A percentile compares a stretch with the other conserved stretches of the same genome.
Conservation (phyloP, 2,113 vertebrate species). For the Benitochromis conjunctus region DNA sequence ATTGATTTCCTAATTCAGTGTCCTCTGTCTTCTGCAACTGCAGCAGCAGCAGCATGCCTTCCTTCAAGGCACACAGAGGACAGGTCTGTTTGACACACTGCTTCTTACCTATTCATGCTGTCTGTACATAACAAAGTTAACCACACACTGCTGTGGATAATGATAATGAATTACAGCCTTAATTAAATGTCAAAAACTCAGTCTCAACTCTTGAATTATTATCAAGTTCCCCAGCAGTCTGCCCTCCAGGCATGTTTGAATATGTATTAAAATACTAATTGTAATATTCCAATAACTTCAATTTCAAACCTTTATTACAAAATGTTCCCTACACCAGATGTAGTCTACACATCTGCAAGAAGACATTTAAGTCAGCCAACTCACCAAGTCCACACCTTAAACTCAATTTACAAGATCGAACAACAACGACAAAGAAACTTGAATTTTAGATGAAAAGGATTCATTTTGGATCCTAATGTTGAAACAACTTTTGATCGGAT, state of each 20-base stretch:
- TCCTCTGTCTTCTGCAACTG: not conserved
- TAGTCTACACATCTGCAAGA: not conserved
- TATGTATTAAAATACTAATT: not conserved
- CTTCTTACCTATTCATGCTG: not conserved
- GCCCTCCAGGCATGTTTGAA: not conserved
- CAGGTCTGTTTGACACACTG: not conserved
- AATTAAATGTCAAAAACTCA: not conserved
- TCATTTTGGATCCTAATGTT: not conserved
- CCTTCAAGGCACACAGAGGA: not conserved
- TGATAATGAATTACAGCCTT: not conserved
- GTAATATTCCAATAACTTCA: not conserved
- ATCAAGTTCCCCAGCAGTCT: not conserved
- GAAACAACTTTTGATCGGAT: not conserved
- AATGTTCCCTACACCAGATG: not conserved
- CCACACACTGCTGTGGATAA: not conserved
- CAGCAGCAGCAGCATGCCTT: not conserved
- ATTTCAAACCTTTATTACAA: not conserved
- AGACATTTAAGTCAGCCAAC: not conserved
- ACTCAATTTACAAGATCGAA: not conserved
- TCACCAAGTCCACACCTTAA: not conserved
- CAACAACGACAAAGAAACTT: not conserved
- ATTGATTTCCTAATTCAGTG: not conserved
- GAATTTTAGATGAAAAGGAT: not conserved
- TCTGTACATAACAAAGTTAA: not conserved
- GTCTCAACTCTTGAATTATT: not conserved